phyloP scores from a whole-genome alignment of 2,113 vertebrate genomes.

The Corydoras sp. region DNA sequence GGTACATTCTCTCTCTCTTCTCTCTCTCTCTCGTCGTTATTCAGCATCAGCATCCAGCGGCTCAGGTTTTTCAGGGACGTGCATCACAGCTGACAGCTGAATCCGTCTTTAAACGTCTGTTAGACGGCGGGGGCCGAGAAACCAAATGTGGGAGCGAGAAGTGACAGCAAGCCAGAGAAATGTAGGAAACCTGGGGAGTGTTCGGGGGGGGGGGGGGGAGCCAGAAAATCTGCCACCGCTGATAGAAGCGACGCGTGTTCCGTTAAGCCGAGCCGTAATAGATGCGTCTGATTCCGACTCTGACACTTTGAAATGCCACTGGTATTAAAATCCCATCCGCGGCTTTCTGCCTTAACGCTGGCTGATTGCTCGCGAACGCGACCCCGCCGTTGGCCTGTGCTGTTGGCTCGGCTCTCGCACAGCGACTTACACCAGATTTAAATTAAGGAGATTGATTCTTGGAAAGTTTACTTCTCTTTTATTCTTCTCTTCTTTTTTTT shows the following conservation, averaged over 20 bases:
- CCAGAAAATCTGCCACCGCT: constrained; percentile 41
- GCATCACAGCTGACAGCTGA: constrained; percentile 50
- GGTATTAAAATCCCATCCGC: constrained; percentile 59
- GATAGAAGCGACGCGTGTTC: constrained; percentile 59
- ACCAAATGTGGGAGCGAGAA: neutral
- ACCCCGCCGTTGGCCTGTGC: constrained; percentile 48
- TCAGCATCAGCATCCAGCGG: constrained; percentile 29
- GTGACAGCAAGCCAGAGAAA: constrained; percentile 8
- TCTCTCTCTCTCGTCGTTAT: constrained; percentile 30
- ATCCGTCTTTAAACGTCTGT: constrained; percentile 42
- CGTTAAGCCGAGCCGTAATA: constrained; percentile 50
- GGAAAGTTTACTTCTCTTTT: constrained; percentile 44
- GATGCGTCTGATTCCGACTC: constrained; percentile 50
- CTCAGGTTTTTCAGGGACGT: constrained; percentile 30
- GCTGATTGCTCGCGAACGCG: constrained; percentile 64
- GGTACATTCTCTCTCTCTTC: constrained; percentile 21
- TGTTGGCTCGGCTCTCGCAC: constrained; percentile 48
- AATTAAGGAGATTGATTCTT: constrained; percentile 43
- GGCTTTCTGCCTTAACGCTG: constrained; percentile 29
- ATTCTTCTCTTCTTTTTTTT: constrained; percentile 29
- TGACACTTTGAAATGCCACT: constrained; percentile 58
- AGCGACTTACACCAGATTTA: constrained; percentile 42
- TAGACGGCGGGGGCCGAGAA: constrained; percentile 27
- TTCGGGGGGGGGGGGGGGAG: constrained; percentile 9
- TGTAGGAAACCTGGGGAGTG: constrained; percentile 10